A percentile compares a stretch with the other conserved stretches of the same genome.
Conservation (phyloP, 2,888 invertebrate species). For the Machimus atricapillus region DNA sequence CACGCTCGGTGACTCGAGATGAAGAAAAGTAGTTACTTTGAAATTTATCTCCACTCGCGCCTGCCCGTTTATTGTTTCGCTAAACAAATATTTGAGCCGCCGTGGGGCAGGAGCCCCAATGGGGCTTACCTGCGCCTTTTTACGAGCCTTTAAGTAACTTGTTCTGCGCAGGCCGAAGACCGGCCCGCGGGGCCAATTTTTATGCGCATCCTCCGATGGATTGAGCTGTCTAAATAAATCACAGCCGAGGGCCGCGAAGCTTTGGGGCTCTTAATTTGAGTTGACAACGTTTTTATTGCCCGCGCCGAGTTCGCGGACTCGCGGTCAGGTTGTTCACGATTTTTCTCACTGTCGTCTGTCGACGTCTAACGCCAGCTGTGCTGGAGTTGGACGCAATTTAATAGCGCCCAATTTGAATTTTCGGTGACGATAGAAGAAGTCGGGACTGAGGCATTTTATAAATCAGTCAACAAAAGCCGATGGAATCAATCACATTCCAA, state of each 20-base stretch:
- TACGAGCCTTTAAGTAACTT: slow-evolving; percentile 46
- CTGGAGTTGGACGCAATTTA: not conserved
- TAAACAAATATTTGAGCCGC: slow-evolving; percentile 22
- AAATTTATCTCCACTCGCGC: slow-evolving; percentile 27
- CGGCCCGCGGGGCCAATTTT: not conserved
- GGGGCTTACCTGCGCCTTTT: not conserved
- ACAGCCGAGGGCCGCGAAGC: not conserved
- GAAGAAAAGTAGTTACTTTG: slow-evolving; percentile 19
- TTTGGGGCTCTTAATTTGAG: slow-evolving; percentile 4
- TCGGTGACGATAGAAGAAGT: not conserved
- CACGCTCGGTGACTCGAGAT: not conserved
- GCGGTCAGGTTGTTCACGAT: not conserved
- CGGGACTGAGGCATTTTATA: not conserved
- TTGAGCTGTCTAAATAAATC: slow-evolving; percentile 35
- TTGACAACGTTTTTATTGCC: slow-evolving; percentile 25
- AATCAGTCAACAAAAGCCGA: not conserved
- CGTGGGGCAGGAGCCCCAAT: not conserved
- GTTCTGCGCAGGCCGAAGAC: slow-evolving; percentile 2
- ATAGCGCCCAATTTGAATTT: not conserved
- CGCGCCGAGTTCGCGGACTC: not conserved
- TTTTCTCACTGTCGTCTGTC: not conserved
- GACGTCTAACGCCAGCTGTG: not conserved
- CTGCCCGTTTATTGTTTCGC: slow-evolving; percentile 27
- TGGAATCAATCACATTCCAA: not conserved
- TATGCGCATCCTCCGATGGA: slow-evolving; percentile 29